Evolutionary conservation across 2,797 vertebrate species (phyloP).

Genomic region (Eremophila alpestris): DNA sequence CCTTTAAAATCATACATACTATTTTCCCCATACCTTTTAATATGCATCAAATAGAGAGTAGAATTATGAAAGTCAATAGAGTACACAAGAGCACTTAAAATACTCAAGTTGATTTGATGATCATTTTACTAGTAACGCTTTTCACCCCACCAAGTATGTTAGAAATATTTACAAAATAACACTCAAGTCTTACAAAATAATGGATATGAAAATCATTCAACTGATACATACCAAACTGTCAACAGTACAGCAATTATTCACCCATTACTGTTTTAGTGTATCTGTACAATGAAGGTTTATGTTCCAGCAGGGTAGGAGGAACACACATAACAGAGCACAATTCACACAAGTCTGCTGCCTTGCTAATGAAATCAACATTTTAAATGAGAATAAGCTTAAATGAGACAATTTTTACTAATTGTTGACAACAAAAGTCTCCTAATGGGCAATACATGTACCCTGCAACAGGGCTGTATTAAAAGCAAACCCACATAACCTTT

Average conservation of each 20-base stretch:
- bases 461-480: not conserved
- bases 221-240: not conserved
- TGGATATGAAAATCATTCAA: not conserved
- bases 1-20: conserved; percentile 54
- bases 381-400: not conserved
- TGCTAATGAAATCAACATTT: not conserved
- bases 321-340: not conserved
- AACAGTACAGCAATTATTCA: not conserved
- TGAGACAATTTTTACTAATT: not conserved
- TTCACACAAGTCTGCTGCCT: not conserved
- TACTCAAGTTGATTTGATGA: not conserved
- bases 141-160: not conserved
- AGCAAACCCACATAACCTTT: not conserved
- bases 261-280: not conserved
- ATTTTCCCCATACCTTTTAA: conserved; percentile 21
- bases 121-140: not conserved
- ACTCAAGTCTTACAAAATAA: not conserved
- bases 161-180: conserved; percentile 33
- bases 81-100: not conserved
- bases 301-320: not conserved
- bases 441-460: not conserved
- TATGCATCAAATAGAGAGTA: conserved; percentile 23
- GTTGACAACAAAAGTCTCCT: not conserved
- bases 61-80: conserved; percentile 5
- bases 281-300: not conserved